Percentiles rank a stretch among this genome's conserved stretches.
phyloP scores from a whole-genome alignment of 2,888 invertebrate genomes.

The Lithophane socia region DNA sequence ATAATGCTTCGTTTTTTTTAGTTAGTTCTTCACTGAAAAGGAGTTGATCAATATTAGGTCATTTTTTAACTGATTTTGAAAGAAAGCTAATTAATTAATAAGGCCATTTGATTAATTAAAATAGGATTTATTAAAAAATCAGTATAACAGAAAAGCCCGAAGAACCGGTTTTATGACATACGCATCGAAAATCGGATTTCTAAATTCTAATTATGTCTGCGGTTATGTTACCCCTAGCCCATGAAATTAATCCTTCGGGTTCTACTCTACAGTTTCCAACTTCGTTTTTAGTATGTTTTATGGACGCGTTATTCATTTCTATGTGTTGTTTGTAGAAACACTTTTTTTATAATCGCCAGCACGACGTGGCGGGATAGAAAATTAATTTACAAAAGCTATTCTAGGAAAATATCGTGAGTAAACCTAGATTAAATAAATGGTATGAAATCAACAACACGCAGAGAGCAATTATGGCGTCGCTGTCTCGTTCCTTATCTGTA shows the following conservation, averaged over 20 bases:
- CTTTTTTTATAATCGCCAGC: neutral
- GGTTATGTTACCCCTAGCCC: no score
- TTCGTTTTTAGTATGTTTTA: conserved; percentile 8
- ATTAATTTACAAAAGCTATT: neutral
- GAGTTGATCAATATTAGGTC: neutral
- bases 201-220: neutral
- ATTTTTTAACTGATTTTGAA: no score
- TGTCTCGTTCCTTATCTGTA: neutral
- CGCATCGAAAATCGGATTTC: neutral
- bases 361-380: neutral
- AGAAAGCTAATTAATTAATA: neutral
- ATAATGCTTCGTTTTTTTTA: neutral
- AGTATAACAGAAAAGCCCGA: neutral
- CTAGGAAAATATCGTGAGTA: conserved; percentile 2
- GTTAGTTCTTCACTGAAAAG: neutral
- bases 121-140: neutral
- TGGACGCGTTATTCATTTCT: neutral
- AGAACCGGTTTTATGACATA: neutral
- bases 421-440: conserved; percentile 11
- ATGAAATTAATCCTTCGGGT: neutral
- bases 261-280: neutral
- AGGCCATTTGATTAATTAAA: neutral
- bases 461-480: neutral
- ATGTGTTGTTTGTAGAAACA: neutral
- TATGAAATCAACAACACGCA: conserved; percentile 6